phyloP scores from a whole-genome alignment of 2,797 vertebrate species.

The Sciurus carolinensis region DNA sequence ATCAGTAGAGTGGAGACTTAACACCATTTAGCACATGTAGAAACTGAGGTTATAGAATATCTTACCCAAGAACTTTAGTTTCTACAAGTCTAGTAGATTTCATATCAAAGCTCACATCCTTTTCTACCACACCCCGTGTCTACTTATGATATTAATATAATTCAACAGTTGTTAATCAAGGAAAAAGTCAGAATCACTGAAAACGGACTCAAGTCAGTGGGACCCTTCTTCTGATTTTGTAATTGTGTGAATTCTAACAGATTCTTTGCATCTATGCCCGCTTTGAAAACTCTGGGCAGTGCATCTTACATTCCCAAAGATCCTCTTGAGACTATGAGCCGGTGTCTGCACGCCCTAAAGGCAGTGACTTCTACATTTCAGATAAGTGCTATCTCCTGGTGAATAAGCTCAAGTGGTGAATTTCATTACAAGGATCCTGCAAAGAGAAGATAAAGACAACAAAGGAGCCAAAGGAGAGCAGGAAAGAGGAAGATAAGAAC shows the following conservation, averaged over 20 bases:
- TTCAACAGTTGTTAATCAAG: background rate
- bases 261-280: background rate
- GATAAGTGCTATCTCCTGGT: background rate
- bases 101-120: background rate
- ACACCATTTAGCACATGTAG: background rate
- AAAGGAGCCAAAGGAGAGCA: background rate
- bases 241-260: background rate
- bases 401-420: background rate
- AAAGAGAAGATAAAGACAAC: conserved; percentile 45
- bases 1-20: background rate
- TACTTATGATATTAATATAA: background rate
- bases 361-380: background rate
- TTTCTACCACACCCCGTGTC: background rate
- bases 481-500: background rate
- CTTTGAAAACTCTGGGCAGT: background rate
- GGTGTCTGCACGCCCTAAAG: background rate
- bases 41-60: conserved; percentile 15
- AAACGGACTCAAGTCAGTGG: background rate
- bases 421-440: conserved; percentile 14
- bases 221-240: background rate
- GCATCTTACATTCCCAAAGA: background rate
- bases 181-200: background rate
- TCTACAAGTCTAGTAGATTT: background rate
- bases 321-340: background rate
- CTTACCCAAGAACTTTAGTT: background rate